A percentile compares a stretch with the other conserved stretches of the same genome.
Evolutionary conservation across 1,140 invertebrate species (phyloP).

Genomic region (Drosophila aff.): DNA sequence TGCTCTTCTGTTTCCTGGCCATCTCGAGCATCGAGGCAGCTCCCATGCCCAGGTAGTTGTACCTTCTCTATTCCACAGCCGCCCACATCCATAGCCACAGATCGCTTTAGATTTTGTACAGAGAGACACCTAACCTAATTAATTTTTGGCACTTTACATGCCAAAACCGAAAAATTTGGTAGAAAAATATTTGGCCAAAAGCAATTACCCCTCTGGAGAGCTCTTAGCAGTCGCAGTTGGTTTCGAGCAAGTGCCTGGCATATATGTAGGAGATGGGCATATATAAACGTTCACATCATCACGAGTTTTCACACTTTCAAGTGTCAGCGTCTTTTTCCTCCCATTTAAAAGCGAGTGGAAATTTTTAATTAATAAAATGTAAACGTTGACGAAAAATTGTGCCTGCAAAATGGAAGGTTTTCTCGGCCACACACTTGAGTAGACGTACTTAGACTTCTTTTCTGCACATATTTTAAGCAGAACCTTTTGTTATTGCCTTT

Average conservation of each 20-base stretch:
- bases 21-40: slow-evolving; percentile 74
- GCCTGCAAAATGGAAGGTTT: slow-evolving; percentile 5
- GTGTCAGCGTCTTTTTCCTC: slow-evolving; percentile 30
- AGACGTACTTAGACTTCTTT: not conserved
- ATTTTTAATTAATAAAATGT: slow-evolving; percentile 75
- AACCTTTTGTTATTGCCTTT: not conserved
- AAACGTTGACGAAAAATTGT: slow-evolving; percentile 60
- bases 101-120: slow-evolving; percentile 13
- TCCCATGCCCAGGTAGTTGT: slow-evolving; percentile 85
- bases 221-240: slow-evolving; percentile 27
- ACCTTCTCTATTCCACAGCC: slow-evolving; percentile 29
- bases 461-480: not conserved
- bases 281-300: slow-evolving; percentile 16
- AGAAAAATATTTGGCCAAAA: slow-evolving; percentile 66
- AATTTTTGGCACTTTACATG: slow-evolving; percentile 57
- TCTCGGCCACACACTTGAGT: slow-evolving; percentile 13
- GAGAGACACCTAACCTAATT: slow-evolving; percentile 56
- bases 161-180: slow-evolving; percentile 41
- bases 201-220: slow-evolving; percentile 57
- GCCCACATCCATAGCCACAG: slow-evolving; percentile 14
- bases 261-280: slow-evolving; percentile 18
- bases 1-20: slow-evolving; percentile 67
- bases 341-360: slow-evolving; percentile 34
- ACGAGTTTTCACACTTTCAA: slow-evolving; percentile 47
- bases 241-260: slow-evolving; percentile 13